Percentiles rank a stretch among this genome's conserved stretches.
Evolutionary conservation across 1,140 invertebrate genomes (phyloP).

Genomic region (Papilio polytes): DNA sequence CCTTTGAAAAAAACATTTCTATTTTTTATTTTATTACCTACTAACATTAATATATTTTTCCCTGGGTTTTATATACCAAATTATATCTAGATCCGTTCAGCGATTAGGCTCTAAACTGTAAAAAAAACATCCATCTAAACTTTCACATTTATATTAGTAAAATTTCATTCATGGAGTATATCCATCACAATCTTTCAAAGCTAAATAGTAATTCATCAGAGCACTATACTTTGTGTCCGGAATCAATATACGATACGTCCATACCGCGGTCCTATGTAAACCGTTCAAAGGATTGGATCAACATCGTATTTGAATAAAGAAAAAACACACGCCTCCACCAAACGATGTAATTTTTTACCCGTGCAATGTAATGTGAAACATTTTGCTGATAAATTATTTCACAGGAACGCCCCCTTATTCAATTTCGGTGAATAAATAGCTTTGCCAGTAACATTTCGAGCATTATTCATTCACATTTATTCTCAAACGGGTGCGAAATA

Average conservation of each 20-base stretch:
- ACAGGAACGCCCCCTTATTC: constrained; percentile 39
- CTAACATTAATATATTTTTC: too few species aligned
- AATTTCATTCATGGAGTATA: neutral
- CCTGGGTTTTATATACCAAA: too few species aligned
- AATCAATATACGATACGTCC: constrained; percentile 8
- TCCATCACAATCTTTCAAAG: neutral
- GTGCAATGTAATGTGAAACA: constrained; percentile 40
- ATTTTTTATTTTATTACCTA: too few species aligned
- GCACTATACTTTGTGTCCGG: neutral
- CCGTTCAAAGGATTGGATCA: constrained; percentile 36
- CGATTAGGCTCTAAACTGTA: too few species aligned
- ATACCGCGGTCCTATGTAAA: neutral
- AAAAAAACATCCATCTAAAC: too few species aligned
- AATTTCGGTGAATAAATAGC: constrained; percentile 41
- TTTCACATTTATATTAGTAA: too few species aligned
- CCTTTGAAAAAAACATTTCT: too few species aligned
- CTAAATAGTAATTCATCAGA: neutral
- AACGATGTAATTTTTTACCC: constrained; percentile 40
- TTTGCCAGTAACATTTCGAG: constrained; percentile 38
- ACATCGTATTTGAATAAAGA: constrained; percentile 39
- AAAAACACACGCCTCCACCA: constrained; percentile 35
- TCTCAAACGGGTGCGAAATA: constrained; percentile 24
- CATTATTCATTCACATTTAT: constrained; percentile 39
- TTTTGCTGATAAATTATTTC: constrained; percentile 41
- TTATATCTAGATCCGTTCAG: too few species aligned